A percentile compares a stretch with the other conserved stretches of the same genome.
Evolutionary conservation across 1,140 invertebrate species (phyloP).

Genomic region (Ephestia elutella): DNA sequence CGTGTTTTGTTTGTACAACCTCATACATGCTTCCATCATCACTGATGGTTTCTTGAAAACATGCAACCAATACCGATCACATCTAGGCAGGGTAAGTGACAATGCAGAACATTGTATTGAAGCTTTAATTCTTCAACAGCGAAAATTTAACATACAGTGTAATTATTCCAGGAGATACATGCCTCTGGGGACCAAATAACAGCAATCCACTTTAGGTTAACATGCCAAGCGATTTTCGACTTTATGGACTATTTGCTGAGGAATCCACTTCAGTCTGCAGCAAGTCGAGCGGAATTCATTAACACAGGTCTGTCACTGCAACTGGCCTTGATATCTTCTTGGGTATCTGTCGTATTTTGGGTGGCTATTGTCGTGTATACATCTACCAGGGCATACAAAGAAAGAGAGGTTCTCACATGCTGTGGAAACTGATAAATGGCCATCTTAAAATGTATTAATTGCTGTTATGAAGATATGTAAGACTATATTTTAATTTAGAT

Average conservation of each 20-base stretch:
- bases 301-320: slow-evolving; percentile 78
- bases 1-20: slow-evolving; percentile 76
- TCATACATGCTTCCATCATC: slow-evolving; percentile 77
- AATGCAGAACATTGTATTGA: too few species aligned
- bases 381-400: slow-evolving; percentile 71
- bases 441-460: too few species aligned
- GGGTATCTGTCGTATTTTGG: slow-evolving; percentile 77
- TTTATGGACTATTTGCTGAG: slow-evolving; percentile 84
- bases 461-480: too few species aligned
- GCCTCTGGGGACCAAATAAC: slow-evolving; percentile 76
- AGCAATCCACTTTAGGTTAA: slow-evolving; percentile 78
- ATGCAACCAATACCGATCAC: slow-evolving; percentile 78
- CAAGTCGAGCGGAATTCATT: slow-evolving; percentile 75
- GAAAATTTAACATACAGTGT: background rate
- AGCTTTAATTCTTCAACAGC: too few species aligned
- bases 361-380: slow-evolving; percentile 70
- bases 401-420: slow-evolving; percentile 61
- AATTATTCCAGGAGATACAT: slow-evolving; percentile 66
- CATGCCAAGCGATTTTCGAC: slow-evolving; percentile 80
- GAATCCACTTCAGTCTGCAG: slow-evolving; percentile 72
- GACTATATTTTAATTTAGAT: too few species aligned
- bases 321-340: slow-evolving; percentile 75
- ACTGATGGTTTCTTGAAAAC: slow-evolving; percentile 81
- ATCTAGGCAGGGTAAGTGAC: slow-evolving; percentile 71
- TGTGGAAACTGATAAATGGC: slow-evolving; percentile 54